phyloP scores from a whole-genome alignment of 2,797 vertebrate genomes.

The Pseudochirops cupreus region DNA sequence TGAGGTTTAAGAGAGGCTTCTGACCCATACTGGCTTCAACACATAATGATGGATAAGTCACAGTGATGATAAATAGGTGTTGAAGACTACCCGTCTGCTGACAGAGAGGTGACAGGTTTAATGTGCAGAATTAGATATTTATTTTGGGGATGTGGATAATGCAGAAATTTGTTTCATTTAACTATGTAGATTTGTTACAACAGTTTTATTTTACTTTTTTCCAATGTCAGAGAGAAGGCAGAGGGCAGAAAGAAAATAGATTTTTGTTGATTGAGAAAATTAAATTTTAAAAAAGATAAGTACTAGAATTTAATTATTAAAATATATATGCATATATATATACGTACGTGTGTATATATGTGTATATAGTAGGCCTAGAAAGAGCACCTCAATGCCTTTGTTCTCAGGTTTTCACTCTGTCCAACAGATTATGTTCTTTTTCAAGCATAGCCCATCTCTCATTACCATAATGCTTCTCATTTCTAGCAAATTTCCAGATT shows the following conservation, averaged over 20 bases:
- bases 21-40: neutral
- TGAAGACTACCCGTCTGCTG: neutral
- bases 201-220: neutral
- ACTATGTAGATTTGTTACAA: neutral
- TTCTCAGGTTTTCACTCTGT: constrained; percentile 4
- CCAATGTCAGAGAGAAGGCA: neutral
- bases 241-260: neutral
- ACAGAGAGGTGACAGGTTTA: neutral
- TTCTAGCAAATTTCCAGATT: constrained; percentile 22
- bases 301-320: neutral
- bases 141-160: neutral
- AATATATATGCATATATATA: neutral
- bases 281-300: neutral
- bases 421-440: neutral
- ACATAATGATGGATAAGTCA: neutral
- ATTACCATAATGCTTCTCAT: constrained; percentile 7
- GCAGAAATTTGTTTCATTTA: neutral
- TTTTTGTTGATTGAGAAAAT: neutral
- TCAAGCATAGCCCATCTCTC: neutral
- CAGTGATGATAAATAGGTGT: neutral
- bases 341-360: too few species aligned
- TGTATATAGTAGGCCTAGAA: neutral
- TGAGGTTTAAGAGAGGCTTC: neutral
- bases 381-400: neutral
- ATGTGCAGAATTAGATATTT: neutral